Conservation (phyloP, 2,113 vertebrate genomes). For the Gymnorhina tibicen region DNA sequence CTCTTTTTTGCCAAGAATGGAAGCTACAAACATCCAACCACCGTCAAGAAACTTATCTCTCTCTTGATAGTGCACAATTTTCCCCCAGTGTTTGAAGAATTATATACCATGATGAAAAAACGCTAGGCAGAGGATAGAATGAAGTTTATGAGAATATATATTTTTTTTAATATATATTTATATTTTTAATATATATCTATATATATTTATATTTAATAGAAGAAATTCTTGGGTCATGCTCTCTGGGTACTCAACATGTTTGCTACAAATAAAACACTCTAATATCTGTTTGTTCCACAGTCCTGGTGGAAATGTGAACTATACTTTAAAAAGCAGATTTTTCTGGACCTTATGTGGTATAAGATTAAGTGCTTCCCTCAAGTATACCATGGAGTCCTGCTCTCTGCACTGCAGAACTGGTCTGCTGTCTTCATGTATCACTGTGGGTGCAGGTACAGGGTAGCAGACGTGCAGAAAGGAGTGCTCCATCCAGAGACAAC, state of each 20-base stretch:
- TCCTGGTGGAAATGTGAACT: not conserved
- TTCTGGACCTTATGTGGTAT: not conserved
- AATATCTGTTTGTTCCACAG: not conserved
- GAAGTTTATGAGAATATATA: not conserved
- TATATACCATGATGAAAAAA: not conserved
- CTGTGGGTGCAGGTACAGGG: not conserved
- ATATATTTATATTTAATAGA: not conserved
- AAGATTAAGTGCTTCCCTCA: not conserved
- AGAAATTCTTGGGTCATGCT: not conserved
- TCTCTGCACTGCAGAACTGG: not conserved
- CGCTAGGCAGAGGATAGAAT: not conserved
- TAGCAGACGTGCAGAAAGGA: not conserved
- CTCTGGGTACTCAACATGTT: not conserved
- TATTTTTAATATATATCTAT: not conserved
- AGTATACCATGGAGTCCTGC: not conserved
- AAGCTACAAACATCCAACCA: not conserved
- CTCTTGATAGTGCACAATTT: not conserved
- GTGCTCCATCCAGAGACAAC: not conserved
- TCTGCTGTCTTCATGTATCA: not conserved
- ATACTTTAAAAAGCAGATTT: not conserved
- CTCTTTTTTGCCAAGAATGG: not conserved
- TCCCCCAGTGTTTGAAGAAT: not conserved
- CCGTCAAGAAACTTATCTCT: not conserved
- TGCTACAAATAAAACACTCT: not conserved
- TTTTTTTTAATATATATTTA: not conserved